A percentile compares a stretch with the other conserved stretches of the same genome.
These are phyloP conservation scores for Hirtodrosophila trivittata DNA, from an alignment of 2,888 invertebrate species.

Conservation along the genomic window DNA sequence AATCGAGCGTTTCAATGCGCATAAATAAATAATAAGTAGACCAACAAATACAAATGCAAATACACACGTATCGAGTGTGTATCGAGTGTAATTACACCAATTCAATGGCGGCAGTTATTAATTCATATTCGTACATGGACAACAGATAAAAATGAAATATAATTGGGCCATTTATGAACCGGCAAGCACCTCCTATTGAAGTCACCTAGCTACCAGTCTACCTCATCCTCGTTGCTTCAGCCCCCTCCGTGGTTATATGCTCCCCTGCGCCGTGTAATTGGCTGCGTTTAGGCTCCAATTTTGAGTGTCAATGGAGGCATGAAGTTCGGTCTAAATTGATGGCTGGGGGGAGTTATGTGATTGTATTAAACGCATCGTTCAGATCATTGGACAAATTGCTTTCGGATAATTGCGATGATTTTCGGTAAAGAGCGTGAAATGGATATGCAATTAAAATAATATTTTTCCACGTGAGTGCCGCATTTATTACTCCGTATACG, in stretches of 20 bases:
- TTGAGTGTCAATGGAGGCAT: slow-evolving; percentile 39
- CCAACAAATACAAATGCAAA: slow-evolving; percentile 26
- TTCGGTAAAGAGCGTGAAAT: slow-evolving; percentile 72
- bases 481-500: slow-evolving; percentile 49
- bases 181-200: slow-evolving; percentile 23
- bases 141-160: slow-evolving; percentile 59
- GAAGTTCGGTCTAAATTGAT: no score
- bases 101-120: slow-evolving; percentile 59
- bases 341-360: slow-evolving; percentile 24
- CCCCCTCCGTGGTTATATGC: slow-evolving; percentile 55
- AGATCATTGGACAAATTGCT: slow-evolving; percentile 67
- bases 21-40: slow-evolving; percentile 51
- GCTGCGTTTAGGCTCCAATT: slow-evolving; percentile 58
- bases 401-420: slow-evolving; percentile 54
- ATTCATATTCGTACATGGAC: slow-evolving; percentile 52
- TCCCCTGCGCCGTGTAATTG: slow-evolving; percentile 66
- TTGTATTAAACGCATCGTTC: slow-evolving; percentile 66
- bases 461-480: slow-evolving; percentile 59
- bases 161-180: slow-evolving; percentile 75
- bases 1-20: slow-evolving; percentile 24
- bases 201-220: background rate
- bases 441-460: slow-evolving; percentile 71
- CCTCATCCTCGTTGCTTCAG: background rate
- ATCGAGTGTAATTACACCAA: slow-evolving; percentile 64
- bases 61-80: slow-evolving; percentile 22